Evolutionary conservation across 1,140 invertebrate species (phyloP).

Genomic region (Drosophila murphyi): DNA sequence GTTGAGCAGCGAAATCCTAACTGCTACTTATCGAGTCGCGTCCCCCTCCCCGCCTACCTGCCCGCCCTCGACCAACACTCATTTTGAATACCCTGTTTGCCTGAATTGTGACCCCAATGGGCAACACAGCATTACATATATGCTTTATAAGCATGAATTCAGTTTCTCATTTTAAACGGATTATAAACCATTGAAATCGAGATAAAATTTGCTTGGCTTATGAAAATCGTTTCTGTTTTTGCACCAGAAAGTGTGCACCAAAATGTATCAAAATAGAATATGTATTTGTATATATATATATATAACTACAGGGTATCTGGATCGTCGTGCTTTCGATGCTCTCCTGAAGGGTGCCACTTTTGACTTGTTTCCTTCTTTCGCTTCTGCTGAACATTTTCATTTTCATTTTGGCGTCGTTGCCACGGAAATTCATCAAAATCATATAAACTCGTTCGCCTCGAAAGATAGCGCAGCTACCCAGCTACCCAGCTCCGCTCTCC

Average conservation of each 20-base stretch:
- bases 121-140: no score
- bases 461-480: slow-evolving; percentile 20
- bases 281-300: no score
- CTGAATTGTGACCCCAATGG: no score
- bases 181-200: no score
- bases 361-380: background rate
- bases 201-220: no score
- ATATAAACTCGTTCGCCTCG: slow-evolving; percentile 74
- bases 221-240: no score
- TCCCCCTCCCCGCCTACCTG: background rate
- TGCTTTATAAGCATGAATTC: no score
- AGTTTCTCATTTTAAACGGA: no score
- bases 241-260: no score
- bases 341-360: background rate
- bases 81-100: background rate
- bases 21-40: slow-evolving; percentile 77
- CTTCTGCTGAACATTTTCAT: slow-evolving; percentile 49
- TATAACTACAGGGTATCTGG: background rate
- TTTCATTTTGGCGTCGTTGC: slow-evolving; percentile 81
- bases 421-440: slow-evolving; percentile 83
- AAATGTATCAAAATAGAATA: no score
- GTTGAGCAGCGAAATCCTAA: slow-evolving; percentile 76
- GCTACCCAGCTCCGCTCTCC: background rate
- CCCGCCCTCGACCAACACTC: background rate
- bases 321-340: background rate